Base-by-base conservation (phyloP, 2,113 vertebrate species). In the Ageneiosus marmoratus region DNA sequence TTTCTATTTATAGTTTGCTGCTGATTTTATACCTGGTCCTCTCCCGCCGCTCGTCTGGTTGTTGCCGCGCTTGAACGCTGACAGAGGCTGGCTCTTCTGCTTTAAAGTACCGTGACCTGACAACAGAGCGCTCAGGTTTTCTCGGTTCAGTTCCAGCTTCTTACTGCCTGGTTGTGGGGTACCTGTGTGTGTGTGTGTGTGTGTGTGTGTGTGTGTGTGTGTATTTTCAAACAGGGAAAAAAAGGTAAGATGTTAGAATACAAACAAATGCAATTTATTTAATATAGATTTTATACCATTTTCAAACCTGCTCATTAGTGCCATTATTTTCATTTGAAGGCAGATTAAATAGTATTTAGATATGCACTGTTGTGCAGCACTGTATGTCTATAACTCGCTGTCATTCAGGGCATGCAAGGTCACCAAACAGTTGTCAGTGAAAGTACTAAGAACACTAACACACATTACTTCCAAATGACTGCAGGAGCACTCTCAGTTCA, bases 31-130 rank as follows among this genome's bases (percentile, higher is more conserved):
- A 99, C 97, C 96, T 92, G 93, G 91, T 37, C 93, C 96, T 89
- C 92, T 93, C 56, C 95, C 94, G 8, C 90, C 92, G 65, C 93
- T 96, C 67, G 93, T 92, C 81, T 96, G 96, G 83, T 88, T 83
- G 73, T 89, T 95, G 86, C 91, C 92, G 81, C 93, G 92, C 87
- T 82, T 95, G 77, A 96, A 94, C 80, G 91, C 87, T 0, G 91
- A 89, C 10, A 88, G 16, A 5, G 80, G 80, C 79, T 82, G 86
- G 12, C 69, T 34, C 90, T 90, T 96, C 90, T 84, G 90, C 80
- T 86, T 95, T 90, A 92, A 90, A 80, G 87, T 92, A 74, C 88
- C 94, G 80, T 93, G 95, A 86, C 89, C 92, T 48, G 82, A 11
- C 32, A 91, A 83, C 48, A 95, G 90, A 73, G 89, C 89, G 51